Evolutionary conservation across 2,888 invertebrate genomes (phyloP).

Genomic region (Mayetiola destructor): DNA sequence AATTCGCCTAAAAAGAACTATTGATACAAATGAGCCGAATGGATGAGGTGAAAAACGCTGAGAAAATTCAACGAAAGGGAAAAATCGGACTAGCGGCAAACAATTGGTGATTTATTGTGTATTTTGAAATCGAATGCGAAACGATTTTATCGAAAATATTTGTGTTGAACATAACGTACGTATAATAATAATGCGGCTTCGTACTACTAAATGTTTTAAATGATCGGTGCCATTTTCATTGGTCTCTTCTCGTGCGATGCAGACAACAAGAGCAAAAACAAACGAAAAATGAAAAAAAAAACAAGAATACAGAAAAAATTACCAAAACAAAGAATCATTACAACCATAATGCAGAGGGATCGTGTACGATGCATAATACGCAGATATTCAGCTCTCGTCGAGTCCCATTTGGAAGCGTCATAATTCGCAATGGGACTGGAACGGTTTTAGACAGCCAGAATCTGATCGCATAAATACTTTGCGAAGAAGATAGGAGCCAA

Average conservation of each 20-base stretch:
- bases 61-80: too few relatives aligned
- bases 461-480: too few relatives aligned
- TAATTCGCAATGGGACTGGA: too few relatives aligned
- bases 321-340: background rate
- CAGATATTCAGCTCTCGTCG: too few relatives aligned
- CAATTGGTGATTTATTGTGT: conserved; percentile 12
- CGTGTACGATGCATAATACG: too few relatives aligned
- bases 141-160: background rate
- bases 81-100: conserved; percentile 1
- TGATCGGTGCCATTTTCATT: too few relatives aligned
- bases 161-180: background rate
- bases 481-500: too few relatives aligned
- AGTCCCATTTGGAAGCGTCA: background rate
- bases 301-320: background rate
- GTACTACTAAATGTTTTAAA: background rate
- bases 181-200: background rate
- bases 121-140: conserved; percentile 5
- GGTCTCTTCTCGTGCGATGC: too few relatives aligned
- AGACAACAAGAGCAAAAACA: too few relatives aligned
- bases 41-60: background rate
- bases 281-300: background rate
- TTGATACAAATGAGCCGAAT: background rate
- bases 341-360: conserved; percentile 1
- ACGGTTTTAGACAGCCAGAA: too few relatives aligned
- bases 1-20: background rate